Conservation (phyloP, 2,888 invertebrate genomes). For the Allygus modestus region DNA sequence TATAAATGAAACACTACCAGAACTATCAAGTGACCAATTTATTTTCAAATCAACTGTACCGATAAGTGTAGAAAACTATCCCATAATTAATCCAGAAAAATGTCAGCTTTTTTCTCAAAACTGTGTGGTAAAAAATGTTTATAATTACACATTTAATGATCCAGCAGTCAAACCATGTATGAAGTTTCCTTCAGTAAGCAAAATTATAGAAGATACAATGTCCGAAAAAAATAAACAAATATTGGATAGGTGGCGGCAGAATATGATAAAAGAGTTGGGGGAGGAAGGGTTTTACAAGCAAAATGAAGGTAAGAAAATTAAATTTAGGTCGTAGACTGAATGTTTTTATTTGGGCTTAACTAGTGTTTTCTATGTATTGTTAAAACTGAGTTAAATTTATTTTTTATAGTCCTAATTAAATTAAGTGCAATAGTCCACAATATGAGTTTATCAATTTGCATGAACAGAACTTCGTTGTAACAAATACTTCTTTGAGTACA, state of each 20-base stretch:
- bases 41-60: constrained; percentile 27
- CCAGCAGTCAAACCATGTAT: constrained; percentile 12
- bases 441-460: too few species aligned
- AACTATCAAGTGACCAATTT: constrained; percentile 34
- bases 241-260: constrained; percentile 83
- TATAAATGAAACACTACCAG: neutral
- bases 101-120: constrained; percentile 13
- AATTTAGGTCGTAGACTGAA: too few species aligned
- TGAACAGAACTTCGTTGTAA: too few species aligned
- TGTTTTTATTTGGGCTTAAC: too few species aligned
- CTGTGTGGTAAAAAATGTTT: constrained; percentile 20
- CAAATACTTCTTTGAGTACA: too few species aligned
- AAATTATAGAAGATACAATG: constrained; percentile 83
- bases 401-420: too few species aligned
- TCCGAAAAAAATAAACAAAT: constrained; percentile 78
- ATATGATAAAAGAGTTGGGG: constrained; percentile 82
- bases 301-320: constrained; percentile 78
- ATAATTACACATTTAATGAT: constrained; percentile 14
- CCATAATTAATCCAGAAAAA: constrained; percentile 34
- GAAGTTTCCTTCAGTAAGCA: constrained; percentile 79
- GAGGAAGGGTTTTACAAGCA: constrained; percentile 81
- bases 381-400: too few species aligned
- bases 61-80: constrained; percentile 21
- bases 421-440: too few species aligned
- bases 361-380: too few species aligned